These are phyloP conservation scores for Solen grandis DNA, from an alignment of 1,140 invertebrate species.

Conservation along the genomic window DNA sequence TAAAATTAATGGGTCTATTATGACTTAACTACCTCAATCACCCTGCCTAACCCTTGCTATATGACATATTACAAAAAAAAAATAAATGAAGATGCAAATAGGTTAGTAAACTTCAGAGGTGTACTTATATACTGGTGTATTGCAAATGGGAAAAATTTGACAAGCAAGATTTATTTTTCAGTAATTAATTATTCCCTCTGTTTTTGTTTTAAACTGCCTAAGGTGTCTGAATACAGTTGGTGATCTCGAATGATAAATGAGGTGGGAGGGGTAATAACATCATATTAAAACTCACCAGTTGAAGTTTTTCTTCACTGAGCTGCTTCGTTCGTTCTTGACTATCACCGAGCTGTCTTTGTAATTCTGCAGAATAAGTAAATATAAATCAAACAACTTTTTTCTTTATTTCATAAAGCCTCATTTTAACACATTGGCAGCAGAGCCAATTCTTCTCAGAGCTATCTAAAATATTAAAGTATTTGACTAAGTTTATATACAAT, in stretches of 20 bases:
- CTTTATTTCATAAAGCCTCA: background rate
- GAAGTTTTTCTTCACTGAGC: conserved; percentile 69
- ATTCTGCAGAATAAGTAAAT: conserved; percentile 64
- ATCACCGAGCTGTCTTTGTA: conserved; percentile 70
- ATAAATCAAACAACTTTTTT: background rate
- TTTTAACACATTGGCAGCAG: background rate
- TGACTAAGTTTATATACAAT: background rate
- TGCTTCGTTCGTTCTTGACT: conserved; percentile 70
- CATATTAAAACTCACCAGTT: conserved; percentile 69
- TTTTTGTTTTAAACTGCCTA: too few relatives aligned
- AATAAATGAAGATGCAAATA: too few relatives aligned
- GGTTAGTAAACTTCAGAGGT: too few relatives aligned
- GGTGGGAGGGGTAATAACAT: conserved; percentile 43
- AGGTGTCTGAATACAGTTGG: too few relatives aligned
- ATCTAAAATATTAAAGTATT: background rate
- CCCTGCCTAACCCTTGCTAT: too few relatives aligned
- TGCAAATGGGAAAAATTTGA: too few relatives aligned
- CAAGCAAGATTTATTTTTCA: too few relatives aligned
- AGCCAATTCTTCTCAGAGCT: background rate
- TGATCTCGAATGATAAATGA: conserved; percentile 32
- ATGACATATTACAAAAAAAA: too few relatives aligned
- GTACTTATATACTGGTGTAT: too few relatives aligned
- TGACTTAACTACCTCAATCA: too few relatives aligned
- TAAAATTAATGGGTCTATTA: too few relatives aligned
- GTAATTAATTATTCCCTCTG: too few relatives aligned